Evolutionary conservation across 2,888 invertebrate species (phyloP), one percentile per base, ranked within the genome.

Genomic region (Strigamia transsilvanica): DNA sequence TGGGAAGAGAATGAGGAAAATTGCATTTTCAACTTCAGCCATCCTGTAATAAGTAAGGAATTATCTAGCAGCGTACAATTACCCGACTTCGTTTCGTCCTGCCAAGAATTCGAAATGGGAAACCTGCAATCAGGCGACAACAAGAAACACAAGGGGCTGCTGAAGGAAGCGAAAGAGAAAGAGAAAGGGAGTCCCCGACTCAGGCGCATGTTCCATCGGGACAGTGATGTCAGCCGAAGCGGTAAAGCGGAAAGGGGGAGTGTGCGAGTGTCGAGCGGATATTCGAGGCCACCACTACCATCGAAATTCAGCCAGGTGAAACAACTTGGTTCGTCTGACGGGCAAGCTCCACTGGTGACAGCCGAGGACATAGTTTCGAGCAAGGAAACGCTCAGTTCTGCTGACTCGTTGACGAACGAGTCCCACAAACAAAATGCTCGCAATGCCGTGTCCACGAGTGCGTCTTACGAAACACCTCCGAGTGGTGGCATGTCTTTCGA

Each of bases 401-500:
- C 73, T n/a, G 81, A 81, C 2, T 81, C 81, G 12, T 6, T 81
- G 2, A 41, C 81, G 18, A 81, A 73, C 21, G 42, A 41, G n/a
- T 81, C 73, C 18, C 73, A 21, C 73, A 66, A 15, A n/a, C 73
- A 18, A 9, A 81, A 18, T 15, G 21, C 21, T 15, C n/a, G 9
- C 0, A 81, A 81, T 73, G 81, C 81, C 81, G 81, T 27, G 73
- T 66, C 66, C 10, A 73, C 81, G 21, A 81, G 81, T 23, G 81
- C 73, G 4, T 81, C 81, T 2, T 81, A 81, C 73, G 81, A 81
- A 80, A 87, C 86, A 80, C 88, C 87, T 85, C 90, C 90, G 85
- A 91, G 90, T 86, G 90, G 89, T 86, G 91, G 90, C 84, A 92
- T 93, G 84, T 93, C 93, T 88, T 91, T 91, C 83, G 92, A 92